Conservation (phyloP, 2,797 vertebrate genomes). For the Rhynchotus rufescens region DNA sequence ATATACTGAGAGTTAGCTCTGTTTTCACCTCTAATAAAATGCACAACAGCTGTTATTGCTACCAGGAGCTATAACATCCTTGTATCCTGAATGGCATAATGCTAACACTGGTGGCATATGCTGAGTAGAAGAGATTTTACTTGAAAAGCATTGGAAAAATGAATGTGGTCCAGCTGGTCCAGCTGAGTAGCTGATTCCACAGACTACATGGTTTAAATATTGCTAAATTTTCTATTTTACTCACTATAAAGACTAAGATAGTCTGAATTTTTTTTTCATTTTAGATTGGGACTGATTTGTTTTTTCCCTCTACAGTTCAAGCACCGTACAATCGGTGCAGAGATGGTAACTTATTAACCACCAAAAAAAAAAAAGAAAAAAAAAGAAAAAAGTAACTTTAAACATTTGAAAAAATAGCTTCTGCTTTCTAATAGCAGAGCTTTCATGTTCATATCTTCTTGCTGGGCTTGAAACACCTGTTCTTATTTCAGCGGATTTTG, state of each 20-base stretch:
- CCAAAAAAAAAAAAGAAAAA: neutral
- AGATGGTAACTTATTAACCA: constrained; percentile 46
- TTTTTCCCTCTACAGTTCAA: neutral
- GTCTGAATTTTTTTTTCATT: neutral
- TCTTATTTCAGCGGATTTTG: constrained; percentile 31
- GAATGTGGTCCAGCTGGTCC: neutral
- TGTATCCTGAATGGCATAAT: neutral
- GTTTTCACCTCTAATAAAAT: neutral
- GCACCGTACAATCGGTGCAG: neutral
- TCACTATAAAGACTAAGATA: neutral
- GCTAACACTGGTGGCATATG: neutral
- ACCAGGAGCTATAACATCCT: neutral
- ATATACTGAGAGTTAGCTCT: neutral
- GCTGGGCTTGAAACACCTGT: constrained; percentile 37
- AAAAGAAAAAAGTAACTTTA: constrained; percentile 36
- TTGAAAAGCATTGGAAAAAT: neutral
- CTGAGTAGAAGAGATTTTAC: neutral
- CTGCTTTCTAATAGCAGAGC: constrained; percentile 52
- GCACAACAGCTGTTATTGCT: neutral
- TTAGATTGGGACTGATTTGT: neutral
- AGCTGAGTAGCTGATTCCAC: neutral
- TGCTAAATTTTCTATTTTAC: neutral
- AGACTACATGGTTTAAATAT: neutral
- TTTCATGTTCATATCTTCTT: constrained; percentile 51
- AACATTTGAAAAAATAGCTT: constrained; percentile 51